Conservation (phyloP, 2,888 invertebrate species). For the Tromatobia lineatoria region DNA sequence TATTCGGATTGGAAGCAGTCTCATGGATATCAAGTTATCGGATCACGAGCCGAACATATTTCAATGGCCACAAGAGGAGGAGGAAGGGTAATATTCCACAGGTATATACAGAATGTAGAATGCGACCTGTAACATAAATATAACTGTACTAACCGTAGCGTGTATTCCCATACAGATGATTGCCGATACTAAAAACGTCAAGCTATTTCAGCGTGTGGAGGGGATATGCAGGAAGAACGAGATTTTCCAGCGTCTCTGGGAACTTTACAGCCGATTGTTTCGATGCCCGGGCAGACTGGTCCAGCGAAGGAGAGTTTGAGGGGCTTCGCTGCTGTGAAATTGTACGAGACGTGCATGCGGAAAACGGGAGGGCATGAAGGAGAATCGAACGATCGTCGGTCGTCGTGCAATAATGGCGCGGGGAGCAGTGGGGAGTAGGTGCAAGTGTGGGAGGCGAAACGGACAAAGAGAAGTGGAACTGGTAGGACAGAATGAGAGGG, state of each 20-base stretch:
- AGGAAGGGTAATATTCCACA: conserved; percentile 38
- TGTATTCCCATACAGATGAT: conserved; percentile 42
- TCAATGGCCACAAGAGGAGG: conserved; percentile 44
- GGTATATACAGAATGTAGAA: conserved; percentile 9
- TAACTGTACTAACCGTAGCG: background rate
- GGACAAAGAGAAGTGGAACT: conserved; percentile 55
- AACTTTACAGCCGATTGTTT: conserved; percentile 67
- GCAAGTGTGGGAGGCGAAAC: conserved; percentile 64
- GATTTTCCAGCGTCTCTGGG: conserved; percentile 61
- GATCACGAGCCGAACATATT: conserved; percentile 54
- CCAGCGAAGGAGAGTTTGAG: conserved; percentile 18
- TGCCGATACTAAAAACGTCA: conserved; percentile 57
- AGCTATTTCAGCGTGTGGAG: conserved; percentile 3
- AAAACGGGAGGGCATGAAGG: conserved; percentile 29
- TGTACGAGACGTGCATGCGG: conserved; percentile 63
- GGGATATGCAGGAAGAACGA: conserved; percentile 38
- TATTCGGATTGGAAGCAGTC: conserved; percentile 9
- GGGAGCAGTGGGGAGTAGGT: too few relatives aligned
- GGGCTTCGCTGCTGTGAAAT: conserved; percentile 21
- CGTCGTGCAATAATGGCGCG: conserved; percentile 59
- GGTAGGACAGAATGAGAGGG: conserved; percentile 31
- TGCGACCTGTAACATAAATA: background rate
- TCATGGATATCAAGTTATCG: conserved; percentile 56
- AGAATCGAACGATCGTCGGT: conserved; percentile 63
- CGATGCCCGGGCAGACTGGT: conserved; percentile 44